These are phyloP conservation scores for Eueides isabella DNA, from an alignment of 1,140 invertebrate genomes.

Conservation along the genomic window DNA sequence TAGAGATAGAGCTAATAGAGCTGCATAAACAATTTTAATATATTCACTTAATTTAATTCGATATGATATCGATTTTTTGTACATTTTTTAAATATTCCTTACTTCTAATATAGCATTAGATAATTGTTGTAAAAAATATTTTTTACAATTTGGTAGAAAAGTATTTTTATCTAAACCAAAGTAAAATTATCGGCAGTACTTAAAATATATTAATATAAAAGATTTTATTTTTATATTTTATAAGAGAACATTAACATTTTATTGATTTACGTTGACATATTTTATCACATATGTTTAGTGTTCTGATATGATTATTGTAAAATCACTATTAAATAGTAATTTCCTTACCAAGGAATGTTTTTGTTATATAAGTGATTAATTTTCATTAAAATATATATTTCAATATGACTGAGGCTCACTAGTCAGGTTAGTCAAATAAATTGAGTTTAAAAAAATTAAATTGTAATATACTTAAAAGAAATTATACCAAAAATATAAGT, in stretches of 20 bases:
- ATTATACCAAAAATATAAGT: conserved; percentile 20
- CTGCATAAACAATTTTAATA: not conserved
- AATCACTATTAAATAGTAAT: too few species aligned
- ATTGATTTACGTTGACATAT: not conserved
- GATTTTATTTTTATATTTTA: not conserved
- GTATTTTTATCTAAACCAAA: not conserved
- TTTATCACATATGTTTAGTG: not conserved
- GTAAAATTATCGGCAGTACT: not conserved
- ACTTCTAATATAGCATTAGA: not conserved
- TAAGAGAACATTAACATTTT: not conserved
- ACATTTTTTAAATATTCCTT: too few species aligned
- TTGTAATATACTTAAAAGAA: conserved; percentile 10
- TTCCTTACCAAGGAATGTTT: too few species aligned
- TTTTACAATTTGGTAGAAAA: not conserved
- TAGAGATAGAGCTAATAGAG: not conserved
- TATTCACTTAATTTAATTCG: not conserved
- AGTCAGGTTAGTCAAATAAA: conserved; percentile 30
- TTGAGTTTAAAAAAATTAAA: conserved; percentile 20
- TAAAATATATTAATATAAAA: not conserved
- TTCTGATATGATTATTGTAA: not conserved
- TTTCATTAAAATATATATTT: not conserved
- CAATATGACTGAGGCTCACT: conserved; percentile 34
- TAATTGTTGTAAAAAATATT: not conserved
- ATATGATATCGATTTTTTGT: not conserved
- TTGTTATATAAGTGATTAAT: too few species aligned